These are phyloP conservation scores for Meda fulgida DNA, from an alignment of 2,797 vertebrate species.

Conservation along the genomic window DNA sequence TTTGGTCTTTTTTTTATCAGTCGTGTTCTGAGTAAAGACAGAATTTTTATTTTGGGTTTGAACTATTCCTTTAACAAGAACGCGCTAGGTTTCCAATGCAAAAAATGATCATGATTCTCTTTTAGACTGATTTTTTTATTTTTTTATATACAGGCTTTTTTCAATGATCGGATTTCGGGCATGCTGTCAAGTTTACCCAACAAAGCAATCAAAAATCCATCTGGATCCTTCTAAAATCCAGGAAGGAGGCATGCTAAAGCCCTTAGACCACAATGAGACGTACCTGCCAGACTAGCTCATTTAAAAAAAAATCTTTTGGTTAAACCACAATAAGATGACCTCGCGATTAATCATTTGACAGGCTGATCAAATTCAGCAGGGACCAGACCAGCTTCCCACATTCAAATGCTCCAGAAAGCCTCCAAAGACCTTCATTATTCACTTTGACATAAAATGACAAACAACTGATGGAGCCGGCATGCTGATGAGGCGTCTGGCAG, in stretches of 20 bases:
- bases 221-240: background rate
- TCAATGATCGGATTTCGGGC: background rate
- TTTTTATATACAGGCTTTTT: background rate
- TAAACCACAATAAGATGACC: constrained; percentile 74
- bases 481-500: constrained; percentile 61
- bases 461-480: constrained; percentile 68
- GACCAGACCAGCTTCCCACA: constrained; percentile 69
- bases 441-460: constrained; percentile 74
- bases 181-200: constrained; percentile 5
- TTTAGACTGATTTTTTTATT: background rate
- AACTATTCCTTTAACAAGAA: background rate
- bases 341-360: constrained; percentile 60
- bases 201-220: constrained; percentile 44
- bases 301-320: constrained; percentile 70
- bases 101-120: background rate
- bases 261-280: constrained; percentile 29
- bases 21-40: background rate
- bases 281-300: constrained; percentile 66
- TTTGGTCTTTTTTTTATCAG: background rate
- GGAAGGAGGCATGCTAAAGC: background rate
- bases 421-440: constrained; percentile 70
- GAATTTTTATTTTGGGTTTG: background rate
- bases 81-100: background rate
- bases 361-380: constrained; percentile 66
- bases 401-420: constrained; percentile 69